These are phyloP conservation scores for Syngnathus acus DNA, from an alignment of 2,797 vertebrate genomes.

Conservation along the genomic window DNA sequence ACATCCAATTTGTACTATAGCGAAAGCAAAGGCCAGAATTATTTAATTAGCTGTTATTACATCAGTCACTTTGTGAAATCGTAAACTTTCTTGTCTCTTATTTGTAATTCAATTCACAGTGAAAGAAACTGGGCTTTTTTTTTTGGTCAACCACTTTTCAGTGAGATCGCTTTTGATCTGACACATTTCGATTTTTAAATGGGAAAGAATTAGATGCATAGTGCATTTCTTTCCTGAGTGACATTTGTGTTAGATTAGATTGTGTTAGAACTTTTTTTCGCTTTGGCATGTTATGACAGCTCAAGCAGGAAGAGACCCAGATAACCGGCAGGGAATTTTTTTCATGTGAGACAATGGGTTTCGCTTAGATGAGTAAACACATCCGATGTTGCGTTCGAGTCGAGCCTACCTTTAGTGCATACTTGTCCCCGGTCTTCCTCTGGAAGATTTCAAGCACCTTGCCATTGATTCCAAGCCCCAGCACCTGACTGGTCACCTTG, in stretches of 20 bases:
- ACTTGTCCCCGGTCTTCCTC: constrained; percentile 85
- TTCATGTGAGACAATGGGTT: background rate
- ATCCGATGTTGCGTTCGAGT: background rate
- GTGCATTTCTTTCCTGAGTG: background rate
- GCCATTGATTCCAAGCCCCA: constrained; percentile 93
- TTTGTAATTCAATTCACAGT: no score
- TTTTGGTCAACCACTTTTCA: no score
- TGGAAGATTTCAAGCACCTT: constrained; percentile 90
- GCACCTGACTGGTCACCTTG: constrained; percentile 90
- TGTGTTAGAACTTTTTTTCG: background rate
- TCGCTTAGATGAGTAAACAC: background rate
- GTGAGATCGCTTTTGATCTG: background rate
- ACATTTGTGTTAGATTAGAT: background rate
- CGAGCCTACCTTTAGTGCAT: constrained; percentile 82
- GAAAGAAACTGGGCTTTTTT: no score
- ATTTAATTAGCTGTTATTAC: no score
- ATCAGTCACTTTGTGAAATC: no score
- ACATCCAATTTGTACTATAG: no score
- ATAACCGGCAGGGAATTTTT: background rate
- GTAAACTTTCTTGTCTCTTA: no score
- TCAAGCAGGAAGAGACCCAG: background rate
- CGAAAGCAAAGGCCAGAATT: no score
- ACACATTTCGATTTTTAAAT: background rate
- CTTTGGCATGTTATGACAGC: constrained; percentile 3
- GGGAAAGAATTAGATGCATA: background rate